A percentile compares a stretch with the other conserved stretches of the same genome.
These are phyloP conservation scores for Talpa occidentalis DNA, from an alignment of 2,113 vertebrate genomes.

Conservation along the genomic window DNA sequence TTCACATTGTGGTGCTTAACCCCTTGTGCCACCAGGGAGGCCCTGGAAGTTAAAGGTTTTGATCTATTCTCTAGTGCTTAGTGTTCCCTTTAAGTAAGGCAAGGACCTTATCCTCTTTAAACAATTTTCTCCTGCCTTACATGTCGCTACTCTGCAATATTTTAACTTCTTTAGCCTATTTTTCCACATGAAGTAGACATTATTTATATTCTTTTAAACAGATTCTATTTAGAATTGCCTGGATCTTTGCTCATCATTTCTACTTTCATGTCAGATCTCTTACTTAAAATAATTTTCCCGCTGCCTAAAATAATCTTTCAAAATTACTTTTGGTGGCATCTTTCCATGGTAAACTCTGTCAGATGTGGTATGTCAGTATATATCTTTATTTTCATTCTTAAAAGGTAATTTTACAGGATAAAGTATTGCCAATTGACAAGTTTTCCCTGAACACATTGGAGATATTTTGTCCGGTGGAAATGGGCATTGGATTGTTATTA, in stretches of 20 bases:
- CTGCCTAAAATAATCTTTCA: conserved; percentile 1
- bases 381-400: not conserved
- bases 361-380: not conserved
- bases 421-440: not conserved
- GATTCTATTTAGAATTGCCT: not conserved
- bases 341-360: not conserved
- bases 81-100: not conserved
- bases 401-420: not conserved
- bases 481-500: not conserved
- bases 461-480: not conserved
- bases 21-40: too few relatives aligned
- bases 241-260: not conserved
- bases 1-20: too few relatives aligned
- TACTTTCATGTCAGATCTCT: not conserved
- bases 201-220: not conserved
- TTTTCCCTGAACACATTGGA: not conserved
- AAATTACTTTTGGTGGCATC: not conserved
- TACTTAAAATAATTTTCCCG: not conserved
- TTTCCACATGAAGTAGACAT: not conserved
- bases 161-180: not conserved
- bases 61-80: not conserved
- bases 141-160: not conserved
- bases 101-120: not conserved
- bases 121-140: not conserved
- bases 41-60: not conserved